These are phyloP conservation scores for Melanotaenia boesemani DNA, from an alignment of 2,797 vertebrate genomes.

Conservation along the genomic window DNA sequence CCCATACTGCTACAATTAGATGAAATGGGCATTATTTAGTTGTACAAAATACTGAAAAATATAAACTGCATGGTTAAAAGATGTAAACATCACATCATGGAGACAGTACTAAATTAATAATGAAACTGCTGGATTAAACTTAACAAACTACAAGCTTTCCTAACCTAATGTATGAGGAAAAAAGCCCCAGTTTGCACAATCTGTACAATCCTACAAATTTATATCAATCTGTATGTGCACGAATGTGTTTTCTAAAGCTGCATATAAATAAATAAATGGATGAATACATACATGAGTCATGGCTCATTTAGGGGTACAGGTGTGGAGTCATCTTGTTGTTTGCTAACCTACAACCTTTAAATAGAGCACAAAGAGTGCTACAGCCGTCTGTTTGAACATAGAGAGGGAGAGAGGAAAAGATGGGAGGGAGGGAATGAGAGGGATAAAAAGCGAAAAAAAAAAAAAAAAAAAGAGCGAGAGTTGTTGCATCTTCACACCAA, in stretches of 20 bases:
- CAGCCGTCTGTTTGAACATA: conserved; percentile 67
- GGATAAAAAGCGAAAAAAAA: conserved; percentile 35
- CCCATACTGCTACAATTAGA: neutral
- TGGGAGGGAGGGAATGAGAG: conserved; percentile 41
- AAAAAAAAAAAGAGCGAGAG: conserved; percentile 71
- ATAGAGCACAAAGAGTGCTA: conserved; percentile 77
- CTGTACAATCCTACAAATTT: neutral
- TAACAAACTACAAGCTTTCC: neutral
- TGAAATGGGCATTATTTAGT: neutral
- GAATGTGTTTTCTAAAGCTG: conserved; percentile 27
- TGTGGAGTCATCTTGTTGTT: conserved; percentile 75
- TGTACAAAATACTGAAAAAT: neutral
- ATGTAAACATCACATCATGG: neutral
- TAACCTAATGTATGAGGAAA: conserved; percentile 18
- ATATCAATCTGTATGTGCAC: conserved; percentile 12
- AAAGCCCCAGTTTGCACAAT: neutral
- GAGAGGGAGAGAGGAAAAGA: conserved; percentile 21
- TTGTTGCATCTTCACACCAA: conserved; percentile 85
- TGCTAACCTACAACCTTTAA: conserved; percentile 80
- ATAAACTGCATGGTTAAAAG: neutral
- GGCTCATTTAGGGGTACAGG: conserved; percentile 74
- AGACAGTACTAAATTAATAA: neutral
- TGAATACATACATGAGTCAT: conserved; percentile 67
- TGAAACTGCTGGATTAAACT: neutral
- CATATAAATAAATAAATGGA: conserved; percentile 40